These are phyloP conservation scores for Globodera ellingtonae DNA, from an alignment of 1,140 invertebrate species.

Conservation along the genomic window DNA sequence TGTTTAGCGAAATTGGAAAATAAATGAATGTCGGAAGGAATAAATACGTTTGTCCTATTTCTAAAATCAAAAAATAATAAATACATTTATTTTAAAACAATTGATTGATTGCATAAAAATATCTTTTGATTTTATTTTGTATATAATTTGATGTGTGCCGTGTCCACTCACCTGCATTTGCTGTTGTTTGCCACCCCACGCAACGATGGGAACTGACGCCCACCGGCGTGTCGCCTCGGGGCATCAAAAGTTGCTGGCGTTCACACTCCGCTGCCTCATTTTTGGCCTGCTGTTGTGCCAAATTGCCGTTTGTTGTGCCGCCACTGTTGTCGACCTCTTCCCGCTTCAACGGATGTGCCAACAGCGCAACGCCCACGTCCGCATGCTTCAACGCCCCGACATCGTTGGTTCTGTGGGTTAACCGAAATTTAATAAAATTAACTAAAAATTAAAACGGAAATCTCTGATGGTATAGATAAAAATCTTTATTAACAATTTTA, in stretches of 20 bases:
- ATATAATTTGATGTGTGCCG: too few species aligned
- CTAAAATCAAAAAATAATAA: too few species aligned
- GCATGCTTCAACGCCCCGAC: slow-evolving; percentile 99
- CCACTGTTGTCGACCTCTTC: slow-evolving; percentile 13
- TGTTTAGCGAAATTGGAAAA: too few species aligned
- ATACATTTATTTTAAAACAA: too few species aligned
- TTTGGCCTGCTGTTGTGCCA: background rate
- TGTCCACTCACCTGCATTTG: slow-evolving; percentile 32
- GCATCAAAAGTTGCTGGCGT: background rate
- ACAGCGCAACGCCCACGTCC: slow-evolving; percentile 85
- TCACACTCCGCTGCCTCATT: background rate
- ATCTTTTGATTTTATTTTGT: too few species aligned
- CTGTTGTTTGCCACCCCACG: slow-evolving; percentile 7
- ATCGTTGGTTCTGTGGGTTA: slow-evolving; percentile 81
- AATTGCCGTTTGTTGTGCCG: slow-evolving; percentile 15
- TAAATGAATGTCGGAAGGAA: too few species aligned
- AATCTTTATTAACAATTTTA: background rate
- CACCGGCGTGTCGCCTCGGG: background rate
- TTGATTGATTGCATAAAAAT: too few species aligned
- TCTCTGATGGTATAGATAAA: too few species aligned
- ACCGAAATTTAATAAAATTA: background rate
- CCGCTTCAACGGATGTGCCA: slow-evolving; percentile 76
- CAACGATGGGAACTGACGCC: background rate
- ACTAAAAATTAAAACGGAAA: background rate
- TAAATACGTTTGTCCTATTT: too few species aligned